Conservation (phyloP, 2,797 vertebrate genomes). For the Lepus townsendii region DNA sequence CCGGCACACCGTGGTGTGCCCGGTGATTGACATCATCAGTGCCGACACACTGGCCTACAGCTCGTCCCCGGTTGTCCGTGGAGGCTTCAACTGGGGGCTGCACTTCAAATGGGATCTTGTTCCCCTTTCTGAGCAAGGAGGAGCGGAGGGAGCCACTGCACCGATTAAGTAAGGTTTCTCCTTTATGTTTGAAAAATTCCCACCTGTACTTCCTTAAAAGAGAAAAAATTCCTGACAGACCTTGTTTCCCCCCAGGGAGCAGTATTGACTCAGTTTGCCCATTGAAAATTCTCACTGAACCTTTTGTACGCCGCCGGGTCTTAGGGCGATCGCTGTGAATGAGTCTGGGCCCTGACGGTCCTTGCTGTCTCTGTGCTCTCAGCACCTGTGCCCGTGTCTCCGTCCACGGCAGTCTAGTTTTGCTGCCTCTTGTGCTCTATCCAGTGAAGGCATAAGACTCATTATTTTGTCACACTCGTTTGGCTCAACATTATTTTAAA, state of each 20-base stretch:
- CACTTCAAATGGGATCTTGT: conserved; percentile 99
- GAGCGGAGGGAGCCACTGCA: conserved; percentile 90
- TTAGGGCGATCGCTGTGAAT: neutral
- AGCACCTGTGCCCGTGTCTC: accelerated
- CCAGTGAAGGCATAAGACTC: neutral
- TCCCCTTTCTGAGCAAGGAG: conserved; percentile 92
- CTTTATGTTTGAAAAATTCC: accelerated
- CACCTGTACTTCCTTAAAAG: neutral
- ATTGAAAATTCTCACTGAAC: neutral
- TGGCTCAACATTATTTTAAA: neutral
- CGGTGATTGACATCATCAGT: conserved; percentile 98
- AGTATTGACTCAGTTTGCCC: neutral
- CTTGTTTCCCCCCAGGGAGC: neutral
- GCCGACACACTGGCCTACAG: conserved; percentile 96
- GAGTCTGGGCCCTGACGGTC: neutral
- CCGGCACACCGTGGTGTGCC: conserved; percentile 94
- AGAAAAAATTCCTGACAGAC: neutral
- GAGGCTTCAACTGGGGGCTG: conserved; percentile 99
- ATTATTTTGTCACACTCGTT: neutral
- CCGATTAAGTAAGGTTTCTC: conserved; percentile 92
- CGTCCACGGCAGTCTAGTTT: neutral
- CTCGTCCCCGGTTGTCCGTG: conserved; percentile 96
- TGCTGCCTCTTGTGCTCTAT: neutral
- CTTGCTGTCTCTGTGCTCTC: neutral
- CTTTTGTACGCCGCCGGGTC: neutral